Evolutionary conservation across 2,888 invertebrate genomes (phyloP), one percentile per base, ranked within the genome.

Genomic region (Dioctria rufipes): DNA sequence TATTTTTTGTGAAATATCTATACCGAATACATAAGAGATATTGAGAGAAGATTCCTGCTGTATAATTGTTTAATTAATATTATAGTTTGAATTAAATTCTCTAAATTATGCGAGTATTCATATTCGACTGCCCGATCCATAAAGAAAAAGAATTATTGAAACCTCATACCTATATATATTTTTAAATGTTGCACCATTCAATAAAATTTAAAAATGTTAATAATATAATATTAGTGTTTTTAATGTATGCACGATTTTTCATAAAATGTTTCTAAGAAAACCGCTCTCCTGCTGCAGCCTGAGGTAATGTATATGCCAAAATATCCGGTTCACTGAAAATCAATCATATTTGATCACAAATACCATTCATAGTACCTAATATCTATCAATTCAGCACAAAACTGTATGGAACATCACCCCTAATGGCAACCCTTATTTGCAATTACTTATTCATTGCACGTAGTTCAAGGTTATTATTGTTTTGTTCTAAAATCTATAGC

Each of bases 401-500:
- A 63, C 63, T 77, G 63, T 25, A 25, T 43, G 63, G 39, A 77
- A 46, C 58, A 61, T 11, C 49, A 37, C 11, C 46, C 63, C 63
- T 77, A 77, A 77, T 77, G 25, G 25, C 25, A 25, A 25, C 25
- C 25, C 63, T 77, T 63, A 77, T 63, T 77, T 63, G 77, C 39
- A 37, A 46, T 77, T 63, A 25, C 39, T 77, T 61, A 77, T 77
- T 77, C 77, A 46, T 63, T 77, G 61, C 77, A 77, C 77, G 77
- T 77, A 77, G 37, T 46, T 58, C 46, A n/a, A 25, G 77, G 77
- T 77, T 77, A 77, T 77, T 77, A 63, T 77, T 49, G 63, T 63
- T 77, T 77, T 75, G 73, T 77, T 77, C 77, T 42, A 63, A 63
- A 77, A 77, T 77, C 63, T 77, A 77, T 77, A 49, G 77, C 61